These are phyloP conservation scores for Acanthoscelides obtectus DNA, from an alignment of 2,888 invertebrate genomes.

Conservation along the genomic window DNA sequence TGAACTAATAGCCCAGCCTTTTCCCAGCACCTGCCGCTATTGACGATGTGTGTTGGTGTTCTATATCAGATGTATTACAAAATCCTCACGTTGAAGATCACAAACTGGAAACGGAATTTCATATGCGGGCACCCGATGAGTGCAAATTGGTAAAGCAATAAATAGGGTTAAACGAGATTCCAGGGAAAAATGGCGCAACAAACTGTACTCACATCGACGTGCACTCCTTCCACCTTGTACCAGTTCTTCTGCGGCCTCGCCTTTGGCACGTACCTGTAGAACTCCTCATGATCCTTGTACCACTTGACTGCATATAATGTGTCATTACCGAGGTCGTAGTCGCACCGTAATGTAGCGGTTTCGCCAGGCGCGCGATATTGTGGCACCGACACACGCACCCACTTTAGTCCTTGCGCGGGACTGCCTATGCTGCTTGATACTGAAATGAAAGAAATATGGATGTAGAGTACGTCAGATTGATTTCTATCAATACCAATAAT, in stretches of 20 bases:
- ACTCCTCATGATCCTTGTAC: constrained; percentile 82
- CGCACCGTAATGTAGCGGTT: constrained; percentile 42
- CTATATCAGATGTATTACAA: too few species aligned
- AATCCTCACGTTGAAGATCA: too few species aligned
- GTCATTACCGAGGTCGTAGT: constrained; percentile 51
- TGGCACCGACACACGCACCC: constrained; percentile 45
- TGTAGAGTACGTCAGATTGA: too few species aligned
- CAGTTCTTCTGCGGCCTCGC: constrained; percentile 65
- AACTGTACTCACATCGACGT: constrained; percentile 60
- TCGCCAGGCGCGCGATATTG: constrained; percentile 45
- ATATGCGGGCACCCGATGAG: too few species aligned
- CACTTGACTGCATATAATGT: constrained; percentile 75
- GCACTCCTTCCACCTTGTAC: constrained; percentile 64
- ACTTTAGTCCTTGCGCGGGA: constrained; percentile 32
- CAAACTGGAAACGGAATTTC: too few species aligned
- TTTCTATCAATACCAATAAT: too few species aligned
- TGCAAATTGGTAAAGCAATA: too few species aligned
- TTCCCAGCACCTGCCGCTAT: too few species aligned
- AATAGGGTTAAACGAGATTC: too few species aligned
- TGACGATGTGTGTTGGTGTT: too few species aligned
- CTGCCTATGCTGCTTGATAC: not conserved
- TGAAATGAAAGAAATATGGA: not conserved
- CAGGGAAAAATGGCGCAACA: too few species aligned
- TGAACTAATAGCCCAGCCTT: too few species aligned
- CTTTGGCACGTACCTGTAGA: constrained; percentile 74